phyloP scores from a whole-genome alignment of 2,113 vertebrate species.

The Strigops habroptila region DNA sequence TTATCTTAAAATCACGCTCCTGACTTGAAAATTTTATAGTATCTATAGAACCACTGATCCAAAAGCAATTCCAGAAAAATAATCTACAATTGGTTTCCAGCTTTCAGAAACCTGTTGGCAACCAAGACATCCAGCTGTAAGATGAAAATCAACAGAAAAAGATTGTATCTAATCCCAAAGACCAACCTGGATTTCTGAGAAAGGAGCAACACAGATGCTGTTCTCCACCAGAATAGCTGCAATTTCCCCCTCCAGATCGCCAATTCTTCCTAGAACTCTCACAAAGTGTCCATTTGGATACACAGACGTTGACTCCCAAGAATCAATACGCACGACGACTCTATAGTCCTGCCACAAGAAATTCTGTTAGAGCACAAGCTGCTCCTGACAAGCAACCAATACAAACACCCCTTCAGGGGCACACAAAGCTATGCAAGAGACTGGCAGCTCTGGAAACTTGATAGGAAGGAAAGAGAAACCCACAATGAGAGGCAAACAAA shows the following conservation, averaged over 20 bases:
- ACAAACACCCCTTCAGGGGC: background rate
- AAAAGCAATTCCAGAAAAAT: background rate
- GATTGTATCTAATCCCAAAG: background rate
- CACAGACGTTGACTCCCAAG: slow-evolving; percentile 89
- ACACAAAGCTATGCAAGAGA: background rate
- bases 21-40: background rate
- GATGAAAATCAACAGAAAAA: background rate
- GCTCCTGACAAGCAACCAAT: background rate
- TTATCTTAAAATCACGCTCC: background rate
- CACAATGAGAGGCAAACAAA: background rate
- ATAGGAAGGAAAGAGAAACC: background rate
- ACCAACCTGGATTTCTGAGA: slow-evolving; percentile 94
- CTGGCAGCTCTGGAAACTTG: background rate
- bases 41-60: background rate
- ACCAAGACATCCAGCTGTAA: background rate
- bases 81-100: background rate
- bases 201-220: slow-evolving; percentile 83
- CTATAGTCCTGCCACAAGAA: slow-evolving; percentile 81
- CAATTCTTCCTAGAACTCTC: slow-evolving; percentile 86
- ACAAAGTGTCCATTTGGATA: slow-evolving; percentile 95
- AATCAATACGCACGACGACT: slow-evolving; percentile 91
- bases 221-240: slow-evolving; percentile 94
- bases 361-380: background rate
- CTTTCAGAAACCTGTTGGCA: background rate
- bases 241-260: slow-evolving; percentile 91